Percentiles rank a stretch among this genome's conserved stretches.
Evolutionary conservation across 2,113 vertebrate species (phyloP).

Genomic region (Turnix velox): DNA sequence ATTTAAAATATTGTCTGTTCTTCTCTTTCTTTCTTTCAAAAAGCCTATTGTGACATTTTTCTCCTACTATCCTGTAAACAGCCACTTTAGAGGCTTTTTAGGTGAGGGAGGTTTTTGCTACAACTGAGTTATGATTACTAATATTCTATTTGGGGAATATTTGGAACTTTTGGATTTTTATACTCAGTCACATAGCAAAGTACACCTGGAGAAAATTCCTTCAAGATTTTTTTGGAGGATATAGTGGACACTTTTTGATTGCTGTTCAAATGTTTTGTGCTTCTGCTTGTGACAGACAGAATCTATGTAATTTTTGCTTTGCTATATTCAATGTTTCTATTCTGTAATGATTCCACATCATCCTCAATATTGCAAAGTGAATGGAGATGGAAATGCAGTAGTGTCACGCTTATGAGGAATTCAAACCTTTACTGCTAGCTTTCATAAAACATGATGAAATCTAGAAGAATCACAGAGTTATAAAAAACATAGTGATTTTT

Average conservation of each 20-base stretch:
- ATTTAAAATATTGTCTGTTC: neutral
- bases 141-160: neutral
- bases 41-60: neutral
- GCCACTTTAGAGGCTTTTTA: slow-evolving; percentile 10
- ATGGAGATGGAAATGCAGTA: neutral
- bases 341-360: neutral
- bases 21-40: neutral
- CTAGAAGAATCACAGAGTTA: neutral
- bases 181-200: neutral
- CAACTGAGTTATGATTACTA: neutral
- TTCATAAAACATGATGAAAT: neutral
- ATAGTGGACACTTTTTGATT: neutral
- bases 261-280: neutral
- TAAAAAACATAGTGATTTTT: neutral
- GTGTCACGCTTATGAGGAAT: neutral
- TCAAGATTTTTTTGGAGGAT: neutral
- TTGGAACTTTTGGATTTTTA: neutral
- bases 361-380: neutral
- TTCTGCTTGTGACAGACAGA: neutral
- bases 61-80: neutral
- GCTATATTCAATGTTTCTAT: neutral
- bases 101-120: neutral
- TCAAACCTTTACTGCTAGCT: neutral
- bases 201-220: neutral
- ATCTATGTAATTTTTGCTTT: neutral